Base-by-base conservation (phyloP, 2,888 invertebrate genomes). In the Tineola bisselliella region DNA sequence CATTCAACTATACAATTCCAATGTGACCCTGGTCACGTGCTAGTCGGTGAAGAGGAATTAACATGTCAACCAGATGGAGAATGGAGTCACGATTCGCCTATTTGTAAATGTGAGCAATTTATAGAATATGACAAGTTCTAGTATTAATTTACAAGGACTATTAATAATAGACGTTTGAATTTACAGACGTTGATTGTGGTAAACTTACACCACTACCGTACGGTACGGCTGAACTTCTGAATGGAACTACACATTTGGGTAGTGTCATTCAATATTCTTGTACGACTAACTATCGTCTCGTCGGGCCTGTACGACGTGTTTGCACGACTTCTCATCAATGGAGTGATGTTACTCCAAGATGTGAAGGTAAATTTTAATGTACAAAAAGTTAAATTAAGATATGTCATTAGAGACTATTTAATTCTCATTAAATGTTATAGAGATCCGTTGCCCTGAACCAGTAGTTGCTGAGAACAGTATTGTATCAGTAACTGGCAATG, bases 401-500 rank as follows among this genome's bases (percentile, higher is more conserved):
- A n/a, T n/a, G n/a, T n/a, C n/a, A n/a, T 25, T 25, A 6, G 2
- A 25, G 25, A 25, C 2, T 25, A 25, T 25, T 25, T 25, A 25
- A 25, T 6, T 6, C 25, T 25, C 25, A 4, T 2, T 4, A 25
- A 25, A 4, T 25, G 25, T 73, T 76, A 0, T 76, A 94, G 96
- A 96, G 87, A 94, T 96, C 65, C 91, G 96, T 61, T 97, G 97
- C 70, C 89, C 92, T 0, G 95, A 95, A 69, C 96, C 97, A 0
- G 82, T 91, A 1, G 84, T 95, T 30, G 93, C 96, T 0, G 91
- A 93, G 30, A 95, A 96, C 74, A 93, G 95, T 64, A 93, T 96
- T 18, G 88, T 96, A 0, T 95, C 96, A 0, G 94, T 96, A 33
- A 95, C 96, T 0, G 95, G 95, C 60, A 97, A 96, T 73, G 97